Evolutionary conservation across 1,140 invertebrate genomes (phyloP), one percentile per base, ranked within the genome.

Genomic region (Ridgeia piscesae): DNA sequence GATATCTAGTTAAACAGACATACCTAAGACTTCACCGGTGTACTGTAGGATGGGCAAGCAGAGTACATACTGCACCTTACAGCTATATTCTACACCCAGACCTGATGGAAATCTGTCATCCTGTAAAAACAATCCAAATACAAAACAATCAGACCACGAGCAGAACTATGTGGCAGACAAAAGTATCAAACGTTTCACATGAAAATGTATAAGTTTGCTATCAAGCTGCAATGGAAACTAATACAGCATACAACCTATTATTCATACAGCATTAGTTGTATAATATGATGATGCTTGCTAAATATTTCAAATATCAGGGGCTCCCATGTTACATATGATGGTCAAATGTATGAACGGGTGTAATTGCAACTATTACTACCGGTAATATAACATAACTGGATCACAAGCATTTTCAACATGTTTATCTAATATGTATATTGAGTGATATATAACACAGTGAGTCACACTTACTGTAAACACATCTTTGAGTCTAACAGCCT

Each of bases 401-500:
- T 27, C 14, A 77, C 17, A 34, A 90, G 89, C 35, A 14, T 14
- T 90, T 21, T 17, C 31, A 34, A 90, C 89, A n/a, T 2, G 21
- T 35, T 90, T n/a, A 21, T 90, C 6, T 90, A 90, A n/a, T 90
- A 14, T 34, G 34, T 34, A 89, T 34, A 90, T 33, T 33, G n/a
- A 34, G 11, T 90, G 34, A 90, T 35, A 34, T 34, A 90, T 42
- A 4, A 11, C 42, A 6, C 4, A 42, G 4, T 90, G 35, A 90
- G 17, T 42, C 31, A 11, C 34, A 93, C 94, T 93, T 94, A 95
- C 95, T 92, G 91, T 93, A 8, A 93, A 92, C 4, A 95, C 89
- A 91, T 94, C 92, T 35, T 94, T 94, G 93, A 96, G 93, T 93
- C 96, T 50, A 94, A 97, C 89, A 94, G 94, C 94, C 96, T 96